phyloP scores from a whole-genome alignment of 2,797 vertebrate genomes.

The Sphenodon punctatus region DNA sequence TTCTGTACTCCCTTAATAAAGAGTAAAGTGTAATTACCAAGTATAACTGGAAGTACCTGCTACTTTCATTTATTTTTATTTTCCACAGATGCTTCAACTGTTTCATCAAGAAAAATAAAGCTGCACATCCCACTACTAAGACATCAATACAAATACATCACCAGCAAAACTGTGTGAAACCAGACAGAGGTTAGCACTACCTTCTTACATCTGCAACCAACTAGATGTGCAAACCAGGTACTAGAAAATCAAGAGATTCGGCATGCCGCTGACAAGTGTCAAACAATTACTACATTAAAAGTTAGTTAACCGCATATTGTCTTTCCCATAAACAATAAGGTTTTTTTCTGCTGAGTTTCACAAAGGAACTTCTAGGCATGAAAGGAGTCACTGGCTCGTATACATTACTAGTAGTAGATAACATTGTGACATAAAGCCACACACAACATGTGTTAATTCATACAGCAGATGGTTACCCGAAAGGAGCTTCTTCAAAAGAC shows the following conservation, averaged over 20 bases:
- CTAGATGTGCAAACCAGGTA: background rate
- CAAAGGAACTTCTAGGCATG: background rate
- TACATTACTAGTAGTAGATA: background rate
- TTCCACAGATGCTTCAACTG: background rate
- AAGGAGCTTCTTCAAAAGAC: background rate
- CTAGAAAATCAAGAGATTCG: slow-evolving; percentile 27
- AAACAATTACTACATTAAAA: slow-evolving; percentile 35
- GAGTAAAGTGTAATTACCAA: background rate
- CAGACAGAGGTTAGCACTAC: background rate
- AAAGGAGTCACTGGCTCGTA: background rate
- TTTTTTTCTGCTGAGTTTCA: slow-evolving; percentile 13
- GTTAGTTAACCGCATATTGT: slow-evolving; percentile 3
- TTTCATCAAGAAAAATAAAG: background rate
- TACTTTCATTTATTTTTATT: background rate
- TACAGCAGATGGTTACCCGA: background rate
- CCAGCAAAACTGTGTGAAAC: background rate
- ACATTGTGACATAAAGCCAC: background rate
- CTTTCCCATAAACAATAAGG: background rate
- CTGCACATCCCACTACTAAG: background rate
- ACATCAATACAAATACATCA: background rate
- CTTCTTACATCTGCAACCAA: background rate
- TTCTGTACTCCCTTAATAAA: background rate
- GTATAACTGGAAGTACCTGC: background rate
- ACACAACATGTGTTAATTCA: background rate
- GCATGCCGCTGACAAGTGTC: slow-evolving; percentile 10